Percentiles rank a stretch among this genome's conserved stretches.
Evolutionary conservation across 2,797 vertebrate genomes (phyloP).

Genomic region (Melanotaenia parkinsoni): DNA sequence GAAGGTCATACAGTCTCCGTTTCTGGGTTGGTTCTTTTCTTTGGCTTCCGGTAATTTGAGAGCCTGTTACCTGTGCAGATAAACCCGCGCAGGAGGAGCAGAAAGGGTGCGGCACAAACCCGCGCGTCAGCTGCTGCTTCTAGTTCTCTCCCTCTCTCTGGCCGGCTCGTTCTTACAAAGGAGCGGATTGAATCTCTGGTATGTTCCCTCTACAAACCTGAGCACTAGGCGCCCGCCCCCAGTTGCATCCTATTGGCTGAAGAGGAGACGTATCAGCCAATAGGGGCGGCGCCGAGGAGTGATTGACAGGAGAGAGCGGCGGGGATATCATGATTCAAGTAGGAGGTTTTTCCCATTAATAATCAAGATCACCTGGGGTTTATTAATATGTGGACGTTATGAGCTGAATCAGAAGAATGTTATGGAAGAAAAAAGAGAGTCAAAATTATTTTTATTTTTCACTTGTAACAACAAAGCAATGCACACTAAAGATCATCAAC

Average conservation of each 20-base stretch:
- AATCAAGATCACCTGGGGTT: not conserved
- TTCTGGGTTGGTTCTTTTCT: slow-evolving; percentile 14
- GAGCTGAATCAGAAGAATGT: not conserved
- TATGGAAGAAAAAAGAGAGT: not conserved
- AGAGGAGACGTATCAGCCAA: slow-evolving; percentile 30
- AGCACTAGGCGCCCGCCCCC: slow-evolving; percentile 29
- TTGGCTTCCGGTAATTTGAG: slow-evolving; percentile 33
- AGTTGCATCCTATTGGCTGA: slow-evolving; percentile 1
- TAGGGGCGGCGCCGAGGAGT: not conserved
- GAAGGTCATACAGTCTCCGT: not conserved
- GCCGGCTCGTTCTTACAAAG: slow-evolving; percentile 29
- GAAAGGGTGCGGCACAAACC: slow-evolving; percentile 50
- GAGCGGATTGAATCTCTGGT: not conserved
- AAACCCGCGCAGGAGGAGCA: slow-evolving; percentile 4
- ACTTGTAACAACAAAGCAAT: too few relatives aligned
- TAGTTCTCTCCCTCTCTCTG: not conserved
- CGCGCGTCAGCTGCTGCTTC: not conserved
- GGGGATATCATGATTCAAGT: not conserved
- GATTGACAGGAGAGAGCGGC: slow-evolving; percentile 23
- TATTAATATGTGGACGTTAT: not conserved
- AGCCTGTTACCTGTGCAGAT: slow-evolving; percentile 58
- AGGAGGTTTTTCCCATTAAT: slow-evolving; percentile 2
- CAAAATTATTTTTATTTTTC: too few relatives aligned
- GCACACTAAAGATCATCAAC: too few relatives aligned
- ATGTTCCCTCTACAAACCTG: slow-evolving; percentile 36